phyloP scores from a whole-genome alignment of 2,113 vertebrate genomes.

The Bothrops jararaca region DNA sequence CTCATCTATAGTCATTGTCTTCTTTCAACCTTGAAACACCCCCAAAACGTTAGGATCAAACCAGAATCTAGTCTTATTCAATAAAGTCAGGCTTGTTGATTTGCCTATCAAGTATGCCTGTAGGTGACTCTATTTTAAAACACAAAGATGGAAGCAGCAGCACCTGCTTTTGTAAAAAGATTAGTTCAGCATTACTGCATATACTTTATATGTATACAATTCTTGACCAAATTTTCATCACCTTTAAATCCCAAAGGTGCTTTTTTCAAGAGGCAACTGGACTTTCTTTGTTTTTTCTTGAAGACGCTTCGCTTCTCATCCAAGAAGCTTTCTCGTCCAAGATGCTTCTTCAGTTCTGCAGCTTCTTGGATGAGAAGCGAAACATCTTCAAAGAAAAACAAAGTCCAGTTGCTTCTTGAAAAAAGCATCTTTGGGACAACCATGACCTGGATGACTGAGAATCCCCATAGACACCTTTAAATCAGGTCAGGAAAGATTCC shows the following conservation, averaged over 20 bases:
- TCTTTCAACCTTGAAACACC: too few species aligned
- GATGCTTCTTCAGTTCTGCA: not conserved
- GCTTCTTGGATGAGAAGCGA: not conserved
- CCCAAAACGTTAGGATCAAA: not conserved
- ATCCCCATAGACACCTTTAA: not conserved
- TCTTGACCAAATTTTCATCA: not conserved
- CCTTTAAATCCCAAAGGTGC: not conserved
- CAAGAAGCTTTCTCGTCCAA: not conserved
- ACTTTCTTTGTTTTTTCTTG: not conserved
- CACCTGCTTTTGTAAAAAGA: not conserved
- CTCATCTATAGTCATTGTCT: too few species aligned
- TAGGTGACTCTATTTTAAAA: not conserved
- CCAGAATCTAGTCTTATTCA: not conserved
- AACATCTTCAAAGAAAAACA: not conserved
- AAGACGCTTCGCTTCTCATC: not conserved
- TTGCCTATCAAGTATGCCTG: not conserved
- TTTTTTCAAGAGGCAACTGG: not conserved
- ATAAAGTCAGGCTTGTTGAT: not conserved
- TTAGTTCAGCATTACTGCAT: too few species aligned
- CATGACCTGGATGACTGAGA: not conserved
- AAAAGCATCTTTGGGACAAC: not conserved
- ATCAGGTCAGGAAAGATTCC: not conserved
- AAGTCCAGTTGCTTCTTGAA: not conserved
- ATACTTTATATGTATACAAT: not conserved
- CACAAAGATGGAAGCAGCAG: not conserved